Evolutionary conservation across 2,888 invertebrate genomes (phyloP).

Genomic region (Therioaphis trifolii): DNA sequence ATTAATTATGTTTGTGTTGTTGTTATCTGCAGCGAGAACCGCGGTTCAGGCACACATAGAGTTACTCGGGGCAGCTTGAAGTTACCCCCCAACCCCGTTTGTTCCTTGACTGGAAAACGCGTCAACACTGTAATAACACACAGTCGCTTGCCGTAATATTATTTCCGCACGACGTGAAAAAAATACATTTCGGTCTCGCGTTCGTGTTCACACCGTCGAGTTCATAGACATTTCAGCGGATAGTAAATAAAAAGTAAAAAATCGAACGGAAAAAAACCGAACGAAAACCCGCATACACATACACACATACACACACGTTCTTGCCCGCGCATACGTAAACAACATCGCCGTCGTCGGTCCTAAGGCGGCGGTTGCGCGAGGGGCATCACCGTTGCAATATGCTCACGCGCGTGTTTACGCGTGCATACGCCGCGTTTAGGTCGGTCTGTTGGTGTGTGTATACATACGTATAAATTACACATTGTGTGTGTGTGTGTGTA

Average conservation of each 20-base stretch:
- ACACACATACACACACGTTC: background rate
- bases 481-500: no score
- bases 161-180: background rate
- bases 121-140: no score
- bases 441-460: no score
- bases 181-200: background rate
- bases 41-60: no score
- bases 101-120: no score
- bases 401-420: constrained; percentile 3
- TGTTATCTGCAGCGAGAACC: no score
- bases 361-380: background rate
- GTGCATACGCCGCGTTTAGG: no score
- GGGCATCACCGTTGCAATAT: background rate
- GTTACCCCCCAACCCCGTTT: no score
- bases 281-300: background rate
- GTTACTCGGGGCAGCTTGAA: no score
- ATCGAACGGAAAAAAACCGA: background rate
- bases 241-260: no score
- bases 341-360: background rate
- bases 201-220: background rate
- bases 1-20: no score
- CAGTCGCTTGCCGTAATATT: background rate
- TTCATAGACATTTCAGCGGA: background rate
- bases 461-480: no score
- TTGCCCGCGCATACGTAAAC: background rate